Evolutionary conservation across 1,140 invertebrate genomes (phyloP).

Genomic region (Leptopilina clavipes): DNA sequence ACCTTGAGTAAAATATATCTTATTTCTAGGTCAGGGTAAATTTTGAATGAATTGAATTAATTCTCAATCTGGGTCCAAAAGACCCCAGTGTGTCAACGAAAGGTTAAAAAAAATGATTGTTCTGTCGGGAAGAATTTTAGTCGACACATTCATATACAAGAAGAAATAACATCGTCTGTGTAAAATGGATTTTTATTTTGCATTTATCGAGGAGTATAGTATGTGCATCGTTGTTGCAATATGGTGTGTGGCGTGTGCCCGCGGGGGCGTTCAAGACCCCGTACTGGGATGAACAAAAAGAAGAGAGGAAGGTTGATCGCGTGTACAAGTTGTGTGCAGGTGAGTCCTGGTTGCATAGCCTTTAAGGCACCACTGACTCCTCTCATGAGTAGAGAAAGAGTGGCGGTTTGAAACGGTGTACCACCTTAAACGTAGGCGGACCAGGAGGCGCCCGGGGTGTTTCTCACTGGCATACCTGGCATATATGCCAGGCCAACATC

Average conservation of each 20-base stretch:
- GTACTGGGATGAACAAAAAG: constrained; percentile 38
- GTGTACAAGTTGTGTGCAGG: constrained; percentile 58
- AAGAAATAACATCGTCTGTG: no score
- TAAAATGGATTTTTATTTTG: no score
- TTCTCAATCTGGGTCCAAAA: no score
- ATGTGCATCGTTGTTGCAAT: no score
- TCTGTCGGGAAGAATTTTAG: no score
- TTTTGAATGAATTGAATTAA: no score
- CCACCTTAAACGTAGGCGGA: constrained; percentile 70
- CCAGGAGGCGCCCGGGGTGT: constrained; percentile 60
- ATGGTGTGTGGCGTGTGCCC: constrained; percentile 66
- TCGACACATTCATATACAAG: no score
- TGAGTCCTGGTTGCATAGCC: constrained; percentile 46
- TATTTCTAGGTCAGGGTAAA: no score
- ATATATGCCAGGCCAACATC: constrained; percentile 55
- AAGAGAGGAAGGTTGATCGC: constrained; percentile 48
- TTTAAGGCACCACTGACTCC: constrained; percentile 36
- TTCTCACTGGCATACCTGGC: constrained; percentile 71
- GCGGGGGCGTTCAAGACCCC: constrained; percentile 63
- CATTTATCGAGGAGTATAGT: no score
- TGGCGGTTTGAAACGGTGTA: constrained; percentile 52
- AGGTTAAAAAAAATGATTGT: no score
- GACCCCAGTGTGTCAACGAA: no score
- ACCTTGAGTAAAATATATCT: no score
- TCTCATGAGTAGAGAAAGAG: constrained; percentile 34